Conservation (phyloP, 2,888 invertebrate genomes). For the Osedax fenrisi region DNA sequence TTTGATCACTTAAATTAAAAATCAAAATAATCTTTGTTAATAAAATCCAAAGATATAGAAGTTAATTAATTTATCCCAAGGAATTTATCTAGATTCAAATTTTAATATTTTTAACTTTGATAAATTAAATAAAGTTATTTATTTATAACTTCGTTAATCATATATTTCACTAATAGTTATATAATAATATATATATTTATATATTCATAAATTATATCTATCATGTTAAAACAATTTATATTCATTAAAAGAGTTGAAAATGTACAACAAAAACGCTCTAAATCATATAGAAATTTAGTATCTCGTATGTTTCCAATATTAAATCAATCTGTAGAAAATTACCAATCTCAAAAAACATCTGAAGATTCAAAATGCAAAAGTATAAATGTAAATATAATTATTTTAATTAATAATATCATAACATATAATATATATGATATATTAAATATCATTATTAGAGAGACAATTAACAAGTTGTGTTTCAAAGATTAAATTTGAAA, state of each 20-base stretch:
- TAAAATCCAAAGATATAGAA: too few relatives aligned
- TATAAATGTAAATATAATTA: conserved; percentile 2
- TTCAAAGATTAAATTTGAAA: not conserved
- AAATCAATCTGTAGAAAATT: not conserved
- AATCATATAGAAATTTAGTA: not conserved
- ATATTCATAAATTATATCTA: too few relatives aligned
- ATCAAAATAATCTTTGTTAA: too few relatives aligned
- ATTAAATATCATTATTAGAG: not conserved
- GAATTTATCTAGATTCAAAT: too few relatives aligned
- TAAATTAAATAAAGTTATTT: too few relatives aligned
- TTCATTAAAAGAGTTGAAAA: not conserved
- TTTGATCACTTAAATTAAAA: too few relatives aligned
- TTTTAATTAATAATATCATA: not conserved
- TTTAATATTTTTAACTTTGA: too few relatives aligned
- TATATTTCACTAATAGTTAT: too few relatives aligned
- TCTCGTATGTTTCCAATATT: conserved; percentile 13
- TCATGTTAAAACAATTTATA: not conserved
- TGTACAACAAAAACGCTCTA: not conserved
- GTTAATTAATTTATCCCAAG: too few relatives aligned
- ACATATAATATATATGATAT: not conserved
- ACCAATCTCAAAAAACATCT: not conserved
- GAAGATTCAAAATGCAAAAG: conserved; percentile 9
- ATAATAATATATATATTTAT: too few relatives aligned
- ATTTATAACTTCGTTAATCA: too few relatives aligned
- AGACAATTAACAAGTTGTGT: not conserved